These are phyloP conservation scores for Otocyon megalotis DNA, from an alignment of 2,113 vertebrate species.

Conservation along the genomic window DNA sequence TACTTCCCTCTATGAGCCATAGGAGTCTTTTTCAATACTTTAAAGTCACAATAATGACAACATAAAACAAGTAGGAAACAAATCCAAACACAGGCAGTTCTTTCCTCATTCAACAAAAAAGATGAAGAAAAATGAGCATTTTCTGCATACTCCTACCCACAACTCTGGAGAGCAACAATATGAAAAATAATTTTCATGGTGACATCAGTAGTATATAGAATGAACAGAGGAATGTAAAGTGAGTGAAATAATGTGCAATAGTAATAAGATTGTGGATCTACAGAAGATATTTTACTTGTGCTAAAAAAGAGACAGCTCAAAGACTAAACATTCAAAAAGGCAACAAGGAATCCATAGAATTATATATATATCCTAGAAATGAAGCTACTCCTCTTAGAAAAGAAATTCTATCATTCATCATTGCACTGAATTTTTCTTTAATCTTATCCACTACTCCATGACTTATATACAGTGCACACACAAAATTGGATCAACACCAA, in stretches of 20 bases:
- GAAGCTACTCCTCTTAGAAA: neutral
- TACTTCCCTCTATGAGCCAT: neutral
- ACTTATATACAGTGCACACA: neutral
- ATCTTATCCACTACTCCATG: neutral
- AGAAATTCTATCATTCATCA: neutral
- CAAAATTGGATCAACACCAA: neutral
- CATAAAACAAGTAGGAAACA: neutral
- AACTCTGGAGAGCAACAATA: neutral
- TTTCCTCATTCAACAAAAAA: neutral
- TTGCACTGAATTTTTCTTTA: neutral
- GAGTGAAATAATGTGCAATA: neutral
- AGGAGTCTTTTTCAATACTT: neutral
- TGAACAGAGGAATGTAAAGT: neutral
- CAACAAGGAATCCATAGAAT: neutral
- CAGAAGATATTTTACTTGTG: neutral
- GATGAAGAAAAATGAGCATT: neutral
- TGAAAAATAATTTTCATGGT: neutral
- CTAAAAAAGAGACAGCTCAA: neutral
- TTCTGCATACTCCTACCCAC: neutral
- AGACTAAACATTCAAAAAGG: neutral
- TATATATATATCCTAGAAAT: neutral
- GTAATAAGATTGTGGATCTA: neutral
- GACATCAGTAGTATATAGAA: neutral
- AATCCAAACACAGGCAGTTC: neutral
- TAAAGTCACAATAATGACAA: neutral